phyloP scores from a whole-genome alignment of 2,888 invertebrate species.

The Choreutis nemorana region DNA sequence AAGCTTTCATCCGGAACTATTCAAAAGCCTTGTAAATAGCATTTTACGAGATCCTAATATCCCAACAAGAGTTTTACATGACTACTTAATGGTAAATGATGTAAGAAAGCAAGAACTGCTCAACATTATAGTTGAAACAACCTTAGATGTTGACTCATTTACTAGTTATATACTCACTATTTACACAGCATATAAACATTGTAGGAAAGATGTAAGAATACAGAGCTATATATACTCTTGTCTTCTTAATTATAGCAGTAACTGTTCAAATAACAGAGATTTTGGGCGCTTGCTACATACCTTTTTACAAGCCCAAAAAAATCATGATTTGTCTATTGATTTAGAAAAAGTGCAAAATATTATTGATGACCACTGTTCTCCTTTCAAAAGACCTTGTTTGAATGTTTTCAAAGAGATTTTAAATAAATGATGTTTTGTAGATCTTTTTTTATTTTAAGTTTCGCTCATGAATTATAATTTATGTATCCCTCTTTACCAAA shows the following conservation, averaged over 20 bases:
- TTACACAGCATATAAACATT: conserved; percentile 28
- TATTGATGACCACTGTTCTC: conserved; percentile 28
- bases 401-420: conserved; percentile 23
- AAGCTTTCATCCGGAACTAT: conserved; percentile 17
- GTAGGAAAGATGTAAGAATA: conserved; percentile 20
- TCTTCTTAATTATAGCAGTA: conserved; percentile 15
- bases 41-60: conserved; percentile 25
- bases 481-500: no score
- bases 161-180: conserved; percentile 26
- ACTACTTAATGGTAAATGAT: conserved; percentile 23
- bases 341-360: conserved; percentile 18
- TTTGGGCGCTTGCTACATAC: conserved; percentile 32
- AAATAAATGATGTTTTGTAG: conserved; percentile 5
- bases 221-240: conserved; percentile 24
- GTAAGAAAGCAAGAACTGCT: conserved; percentile 17
- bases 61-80: conserved; percentile 23
- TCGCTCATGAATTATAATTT: no score
- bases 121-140: conserved; percentile 15
- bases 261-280: conserved; percentile 23
- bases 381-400: conserved; percentile 35
- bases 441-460: no score
- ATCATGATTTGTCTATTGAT: conserved; percentile 8
- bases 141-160: conserved; percentile 24
- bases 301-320: conserved; percentile 28
- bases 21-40: conserved; percentile 19